A percentile compares a stretch with the other conserved stretches of the same genome.
Evolutionary conservation across 92 coral and sea anemone genomes (phyloP).

Genomic region (Muricea muricata): DNA sequence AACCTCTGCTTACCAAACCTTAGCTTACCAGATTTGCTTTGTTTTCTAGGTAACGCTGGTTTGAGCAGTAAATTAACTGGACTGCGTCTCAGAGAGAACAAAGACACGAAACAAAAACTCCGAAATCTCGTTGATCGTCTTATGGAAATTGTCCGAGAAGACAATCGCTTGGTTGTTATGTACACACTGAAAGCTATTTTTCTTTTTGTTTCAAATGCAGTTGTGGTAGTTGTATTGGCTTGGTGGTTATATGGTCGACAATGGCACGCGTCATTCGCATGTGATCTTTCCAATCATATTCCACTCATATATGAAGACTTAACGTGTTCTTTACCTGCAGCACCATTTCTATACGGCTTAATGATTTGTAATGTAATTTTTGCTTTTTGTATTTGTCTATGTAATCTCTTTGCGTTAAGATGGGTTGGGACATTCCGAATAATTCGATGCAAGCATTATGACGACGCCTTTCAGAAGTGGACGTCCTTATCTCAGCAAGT

Average conservation of each 20-base stretch:
- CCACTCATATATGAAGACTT: constrained; percentile 26
- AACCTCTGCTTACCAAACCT: too few species aligned
- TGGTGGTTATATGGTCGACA: constrained; percentile 19
- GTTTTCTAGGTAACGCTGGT: constrained; percentile 9
- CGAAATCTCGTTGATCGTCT: constrained; percentile 22
- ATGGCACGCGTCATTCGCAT: constrained; percentile 38
- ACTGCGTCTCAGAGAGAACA: constrained; percentile 12
- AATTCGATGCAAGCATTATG: background rate
- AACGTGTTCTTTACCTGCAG: constrained; percentile 43
- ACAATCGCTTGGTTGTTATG: constrained; percentile 4
- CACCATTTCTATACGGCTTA: constrained; percentile 40
- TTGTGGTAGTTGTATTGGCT: constrained; percentile 12
- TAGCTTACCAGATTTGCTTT: too few species aligned
- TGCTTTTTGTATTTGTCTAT: constrained; percentile 27
- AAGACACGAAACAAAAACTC: constrained; percentile 18
- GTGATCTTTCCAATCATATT: constrained; percentile 11
- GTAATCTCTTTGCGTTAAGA: background rate
- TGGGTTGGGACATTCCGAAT: background rate
- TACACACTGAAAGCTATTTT: constrained; percentile 23
- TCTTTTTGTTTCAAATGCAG: constrained; percentile 4
- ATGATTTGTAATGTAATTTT: constrained; percentile 35
- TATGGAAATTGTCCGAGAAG: constrained; percentile 17
- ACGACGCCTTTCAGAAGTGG: constrained; percentile 21
- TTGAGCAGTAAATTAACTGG: constrained; percentile 27
- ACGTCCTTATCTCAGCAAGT: background rate